Percentiles rank a stretch among this genome's conserved stretches.
Evolutionary conservation across 2,797 vertebrate genomes (phyloP).

Genomic region (Malurus splendens): DNA sequence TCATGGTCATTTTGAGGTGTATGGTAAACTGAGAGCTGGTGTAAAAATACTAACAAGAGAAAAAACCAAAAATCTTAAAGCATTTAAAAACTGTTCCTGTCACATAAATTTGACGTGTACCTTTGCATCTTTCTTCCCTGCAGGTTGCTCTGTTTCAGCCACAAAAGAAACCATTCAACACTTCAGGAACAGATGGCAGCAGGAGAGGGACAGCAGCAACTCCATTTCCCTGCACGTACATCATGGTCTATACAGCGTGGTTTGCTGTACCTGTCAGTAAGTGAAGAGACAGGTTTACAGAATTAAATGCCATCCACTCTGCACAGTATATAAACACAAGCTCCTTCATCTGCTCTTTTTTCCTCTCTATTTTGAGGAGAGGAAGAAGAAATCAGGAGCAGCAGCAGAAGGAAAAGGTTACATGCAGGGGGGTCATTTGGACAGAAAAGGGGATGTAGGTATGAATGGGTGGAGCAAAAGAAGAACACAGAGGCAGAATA

Average conservation of each 20-base stretch:
- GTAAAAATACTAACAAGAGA: not conserved
- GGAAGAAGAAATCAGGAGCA: not conserved
- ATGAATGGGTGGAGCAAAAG: not conserved
- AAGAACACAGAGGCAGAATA: not conserved
- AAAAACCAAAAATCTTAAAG: not conserved
- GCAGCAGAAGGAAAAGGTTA: not conserved
- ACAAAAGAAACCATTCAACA: not conserved
- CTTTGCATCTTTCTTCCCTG: not conserved
- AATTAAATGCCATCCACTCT: not conserved
- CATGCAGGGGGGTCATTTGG: not conserved
- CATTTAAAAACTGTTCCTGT: not conserved
- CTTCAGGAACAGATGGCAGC: not conserved
- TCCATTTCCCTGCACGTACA: not conserved
- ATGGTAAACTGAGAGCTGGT: not conserved
- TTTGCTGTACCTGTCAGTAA: not conserved
- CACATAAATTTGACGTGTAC: not conserved
- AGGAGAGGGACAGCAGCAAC: not conserved
- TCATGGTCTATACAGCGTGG: accelerated
- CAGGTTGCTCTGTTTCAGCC: not conserved
- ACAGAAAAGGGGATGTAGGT: not conserved
- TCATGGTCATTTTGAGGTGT: not conserved
- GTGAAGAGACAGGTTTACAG: not conserved
- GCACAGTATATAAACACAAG: not conserved
- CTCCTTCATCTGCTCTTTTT: not conserved
- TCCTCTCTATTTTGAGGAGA: not conserved